Conservation (phyloP, 37 sponge, comb jelly and placozoan genomes). For the Amphimedon queenslandica region DNA sequence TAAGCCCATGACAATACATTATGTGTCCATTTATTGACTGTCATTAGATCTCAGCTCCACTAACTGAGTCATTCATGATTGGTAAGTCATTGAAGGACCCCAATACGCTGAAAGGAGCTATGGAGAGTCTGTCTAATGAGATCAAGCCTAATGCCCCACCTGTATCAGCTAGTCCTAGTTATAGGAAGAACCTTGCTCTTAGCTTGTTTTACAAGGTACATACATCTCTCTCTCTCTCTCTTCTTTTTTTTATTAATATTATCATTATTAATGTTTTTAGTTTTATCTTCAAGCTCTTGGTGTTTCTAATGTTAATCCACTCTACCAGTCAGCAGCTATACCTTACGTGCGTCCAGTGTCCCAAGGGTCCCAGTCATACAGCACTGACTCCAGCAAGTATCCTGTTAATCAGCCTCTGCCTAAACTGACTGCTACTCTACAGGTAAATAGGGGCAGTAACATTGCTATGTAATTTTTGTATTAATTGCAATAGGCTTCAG, state of each 20-base stretch:
- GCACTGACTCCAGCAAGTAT: slow-evolving; percentile 32
- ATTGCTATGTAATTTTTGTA: not conserved
- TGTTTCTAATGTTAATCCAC: slow-evolving; percentile 9
- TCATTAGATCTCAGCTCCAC: slow-evolving; percentile 31
- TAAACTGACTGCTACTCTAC: slow-evolving; percentile 56
- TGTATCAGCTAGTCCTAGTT: slow-evolving; percentile 39
- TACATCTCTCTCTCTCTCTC: not conserved
- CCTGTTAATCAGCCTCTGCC: slow-evolving; percentile 66
- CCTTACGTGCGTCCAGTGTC: slow-evolving; percentile 61
- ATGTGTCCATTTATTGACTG: slow-evolving; percentile 2
- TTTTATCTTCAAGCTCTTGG: slow-evolving; percentile 56
- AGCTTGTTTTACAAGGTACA: slow-evolving; percentile 82
- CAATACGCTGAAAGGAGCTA: slow-evolving; percentile 51
- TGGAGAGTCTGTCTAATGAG: slow-evolving; percentile 36
- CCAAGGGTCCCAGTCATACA: slow-evolving; percentile 43
- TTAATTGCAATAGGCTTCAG: slow-evolving; percentile 27
- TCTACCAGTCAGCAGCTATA: slow-evolving; percentile 54
- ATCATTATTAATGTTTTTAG: slow-evolving; percentile 15
- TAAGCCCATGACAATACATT: slow-evolving; percentile 20
- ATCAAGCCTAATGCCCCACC: slow-evolving; percentile 37
- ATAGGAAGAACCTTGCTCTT: slow-evolving; percentile 52
- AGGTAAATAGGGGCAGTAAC: slow-evolving; percentile 9
- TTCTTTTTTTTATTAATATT: not conserved
- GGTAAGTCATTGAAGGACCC: slow-evolving; percentile 36
- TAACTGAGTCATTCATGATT: slow-evolving; percentile 41